Percentiles rank a stretch among this genome's conserved stretches.
These are phyloP conservation scores for Hemistola chrysoprasaria DNA, from an alignment of 2,888 invertebrate species.

Conservation along the genomic window DNA sequence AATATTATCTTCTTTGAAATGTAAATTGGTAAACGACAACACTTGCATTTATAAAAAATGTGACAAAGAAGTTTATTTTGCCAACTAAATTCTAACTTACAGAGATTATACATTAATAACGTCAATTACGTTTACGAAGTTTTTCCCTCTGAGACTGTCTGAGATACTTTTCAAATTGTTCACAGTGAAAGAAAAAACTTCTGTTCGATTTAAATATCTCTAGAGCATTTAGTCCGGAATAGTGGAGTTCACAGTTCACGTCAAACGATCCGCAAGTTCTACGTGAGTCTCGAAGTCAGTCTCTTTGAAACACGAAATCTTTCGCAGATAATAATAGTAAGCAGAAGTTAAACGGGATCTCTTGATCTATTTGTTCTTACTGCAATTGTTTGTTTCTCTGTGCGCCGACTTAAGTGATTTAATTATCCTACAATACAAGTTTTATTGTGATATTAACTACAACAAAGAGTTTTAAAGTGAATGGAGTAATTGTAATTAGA, in stretches of 20 bases:
- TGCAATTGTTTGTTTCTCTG: conserved; percentile 19
- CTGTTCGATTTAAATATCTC: conserved; percentile 64
- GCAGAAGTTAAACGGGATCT: conserved; percentile 28
- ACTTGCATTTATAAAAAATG: conserved; percentile 19
- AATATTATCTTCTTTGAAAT: conserved; percentile 20
- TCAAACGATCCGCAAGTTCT: conserved; percentile 37
- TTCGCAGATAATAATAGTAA: conserved; percentile 31
- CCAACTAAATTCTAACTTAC: conserved; percentile 25
- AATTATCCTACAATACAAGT: conserved; percentile 18
- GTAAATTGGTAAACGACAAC: conserved; percentile 21
- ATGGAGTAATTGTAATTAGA: too few relatives aligned
- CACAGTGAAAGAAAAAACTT: conserved; percentile 52
- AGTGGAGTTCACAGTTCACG: conserved; percentile 44
- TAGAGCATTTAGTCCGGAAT: conserved; percentile 52
- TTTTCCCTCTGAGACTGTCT: conserved; percentile 40
- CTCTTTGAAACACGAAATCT: conserved; percentile 33
- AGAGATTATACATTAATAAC: conserved; percentile 41
- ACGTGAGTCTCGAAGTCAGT: too few relatives aligned
- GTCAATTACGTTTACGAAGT: conserved; percentile 50
- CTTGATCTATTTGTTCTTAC: conserved; percentile 35
- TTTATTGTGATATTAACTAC: conserved; percentile 4
- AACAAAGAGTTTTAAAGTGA: neutral
- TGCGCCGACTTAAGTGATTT: conserved; percentile 14
- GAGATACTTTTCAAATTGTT: conserved; percentile 46
- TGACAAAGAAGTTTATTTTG: conserved; percentile 19